phyloP scores from a whole-genome alignment of 2,113 vertebrate species.

The Solea solea region DNA sequence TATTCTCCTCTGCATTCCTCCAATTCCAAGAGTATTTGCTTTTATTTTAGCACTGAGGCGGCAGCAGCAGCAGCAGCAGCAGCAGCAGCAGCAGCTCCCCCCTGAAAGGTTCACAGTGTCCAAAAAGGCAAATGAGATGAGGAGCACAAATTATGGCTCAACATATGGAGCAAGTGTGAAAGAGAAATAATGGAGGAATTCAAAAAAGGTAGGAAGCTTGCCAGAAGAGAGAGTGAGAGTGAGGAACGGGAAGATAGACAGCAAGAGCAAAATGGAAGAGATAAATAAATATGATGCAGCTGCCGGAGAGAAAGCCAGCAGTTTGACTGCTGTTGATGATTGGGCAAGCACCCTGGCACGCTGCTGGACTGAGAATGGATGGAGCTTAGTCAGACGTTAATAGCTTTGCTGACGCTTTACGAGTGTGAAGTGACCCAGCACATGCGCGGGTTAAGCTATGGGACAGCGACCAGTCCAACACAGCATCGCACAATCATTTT shows the following conservation, averaged over 20 bases:
- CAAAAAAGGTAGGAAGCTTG: neutral
- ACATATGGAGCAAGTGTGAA: neutral
- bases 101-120: slow-evolving; percentile 26
- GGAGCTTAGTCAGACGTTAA: slow-evolving; percentile 44
- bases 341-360: slow-evolving; percentile 18
- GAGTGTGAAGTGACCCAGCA: slow-evolving; percentile 25
- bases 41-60: slow-evolving; percentile 3
- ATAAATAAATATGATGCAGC: slow-evolving; percentile 23
- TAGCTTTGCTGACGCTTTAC: slow-evolving; percentile 40
- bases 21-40: slow-evolving; percentile 31
- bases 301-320: slow-evolving; percentile 25
- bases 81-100: slow-evolving; percentile 23
- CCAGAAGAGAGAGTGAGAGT: neutral
- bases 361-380: slow-evolving; percentile 43
- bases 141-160: neutral
- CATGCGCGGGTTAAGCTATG: slow-evolving; percentile 38
- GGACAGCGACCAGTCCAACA: slow-evolving; percentile 3
- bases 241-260: slow-evolving; percentile 3
- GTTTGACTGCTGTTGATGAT: slow-evolving; percentile 48
- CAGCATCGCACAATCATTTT: neutral
- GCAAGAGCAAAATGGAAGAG: slow-evolving; percentile 6
- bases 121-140: slow-evolving; percentile 21
- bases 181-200: neutral
- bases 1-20: slow-evolving; percentile 23
- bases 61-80: slow-evolving; percentile 4